phyloP scores from a whole-genome alignment of 2,888 invertebrate species.

The Epinotia brunnichana region DNA sequence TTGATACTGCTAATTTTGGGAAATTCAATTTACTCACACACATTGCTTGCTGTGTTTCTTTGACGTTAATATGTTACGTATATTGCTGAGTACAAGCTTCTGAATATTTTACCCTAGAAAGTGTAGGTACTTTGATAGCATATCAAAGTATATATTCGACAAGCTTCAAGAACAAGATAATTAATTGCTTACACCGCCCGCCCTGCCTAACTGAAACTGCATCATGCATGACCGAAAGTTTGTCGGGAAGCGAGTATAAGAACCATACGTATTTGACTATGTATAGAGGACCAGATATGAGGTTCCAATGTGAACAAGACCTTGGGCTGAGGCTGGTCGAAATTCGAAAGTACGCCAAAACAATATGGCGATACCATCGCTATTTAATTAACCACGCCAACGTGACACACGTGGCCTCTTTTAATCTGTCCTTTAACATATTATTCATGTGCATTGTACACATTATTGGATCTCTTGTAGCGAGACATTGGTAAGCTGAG shows the following conservation, averaged over 20 bases:
- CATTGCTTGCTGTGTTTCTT: conserved; percentile 17
- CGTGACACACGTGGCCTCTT: conserved; percentile 40
- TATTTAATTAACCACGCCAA: conserved; percentile 50
- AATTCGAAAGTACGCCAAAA: conserved; percentile 60
- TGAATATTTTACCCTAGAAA: not conserved
- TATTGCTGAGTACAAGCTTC: not conserved
- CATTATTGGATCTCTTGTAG: not conserved
- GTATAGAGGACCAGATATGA: conserved; percentile 42
- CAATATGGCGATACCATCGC: conserved; percentile 58
- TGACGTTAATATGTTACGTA: conserved; percentile 11
- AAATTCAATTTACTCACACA: conserved; percentile 27
- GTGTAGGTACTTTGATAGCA: not conserved
- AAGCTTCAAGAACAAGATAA: too few relatives aligned
- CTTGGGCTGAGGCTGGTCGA: conserved; percentile 61
- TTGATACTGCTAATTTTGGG: conserved; percentile 15
- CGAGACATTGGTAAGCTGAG: too few relatives aligned
- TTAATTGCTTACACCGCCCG: not conserved
- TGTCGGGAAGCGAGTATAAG: not conserved
- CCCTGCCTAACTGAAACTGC: not conserved
- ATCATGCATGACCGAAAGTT: too few relatives aligned
- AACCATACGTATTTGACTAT: conserved; percentile 24
- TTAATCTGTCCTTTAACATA: not conserved
- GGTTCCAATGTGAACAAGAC: conserved; percentile 55
- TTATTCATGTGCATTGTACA: not conserved
- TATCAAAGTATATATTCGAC: not conserved